Evolutionary conservation across 92 coral and sea anemone genomes (phyloP), one percentile per base, ranked within the genome.

Genomic region (Zoanthus solanderi): DNA sequence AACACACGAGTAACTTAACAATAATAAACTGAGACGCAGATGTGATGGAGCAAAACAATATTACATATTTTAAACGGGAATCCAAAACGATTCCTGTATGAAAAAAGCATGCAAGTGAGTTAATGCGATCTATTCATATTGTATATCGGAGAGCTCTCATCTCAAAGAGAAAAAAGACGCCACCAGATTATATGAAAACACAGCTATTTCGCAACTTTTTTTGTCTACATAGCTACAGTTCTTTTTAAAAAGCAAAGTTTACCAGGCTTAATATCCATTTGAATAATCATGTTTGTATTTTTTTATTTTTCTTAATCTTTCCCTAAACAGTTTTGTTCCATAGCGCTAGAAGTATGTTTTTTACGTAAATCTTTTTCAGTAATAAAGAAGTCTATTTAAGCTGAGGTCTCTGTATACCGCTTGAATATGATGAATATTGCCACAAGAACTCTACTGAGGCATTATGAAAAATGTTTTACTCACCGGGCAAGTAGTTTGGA

Each of bases 401-500:
- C 29, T 16, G 28, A 18, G 69, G 7, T 23, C 9, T 7, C 56
- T 50, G 23, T n/a, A 17, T 63, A 7, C 6, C 69, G 30, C 9
- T 63, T 69, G 10, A 69, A 69, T 10, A 67, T 11, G 29, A 34
- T 12, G 23, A 9, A 23, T 69, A 30, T 13, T 34, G 75, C 6
- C 63, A n/a, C 6, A 48, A 29, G 63, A 30, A 31, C 10, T 30
- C 75, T 29, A 30, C 7, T 6, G 5, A 37, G 5, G n/a, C 42
- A 69, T 31, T 44, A 73, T 18, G 79, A 18, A 18, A 75, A 14
- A 6, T 14, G 2, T 8, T 5, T 1, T 77, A 77, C 82, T 77
- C 63, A 77, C 82, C 82, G 29, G 81, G 31, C n/a, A 77, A 77
- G 46, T 77, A n/a, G 45, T 8, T 53, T 30, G 17, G 18, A 77